These are phyloP conservation scores for Mystacides longicornis DNA, from an alignment of 2,888 invertebrate species.

Conservation along the genomic window DNA sequence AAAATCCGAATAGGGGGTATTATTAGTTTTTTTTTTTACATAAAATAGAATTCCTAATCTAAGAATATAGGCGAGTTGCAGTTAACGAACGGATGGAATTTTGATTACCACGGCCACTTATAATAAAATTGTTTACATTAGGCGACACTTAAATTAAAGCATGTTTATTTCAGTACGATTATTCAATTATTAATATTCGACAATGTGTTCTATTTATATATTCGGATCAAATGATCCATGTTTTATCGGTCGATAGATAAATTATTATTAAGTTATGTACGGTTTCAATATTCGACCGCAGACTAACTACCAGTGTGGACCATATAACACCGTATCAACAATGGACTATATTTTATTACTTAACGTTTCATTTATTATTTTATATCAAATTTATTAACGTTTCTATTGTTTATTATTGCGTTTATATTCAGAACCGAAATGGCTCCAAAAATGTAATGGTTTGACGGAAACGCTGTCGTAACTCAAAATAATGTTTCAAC, in stretches of 20 bases:
- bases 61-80: too few species aligned
- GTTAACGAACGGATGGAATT: too few species aligned
- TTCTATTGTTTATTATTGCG: neutral
- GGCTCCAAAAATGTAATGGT: neutral
- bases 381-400: neutral
- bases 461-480: neutral
- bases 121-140: too few species aligned
- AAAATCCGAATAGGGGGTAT: too few species aligned
- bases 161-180: too few species aligned
- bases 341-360: neutral
- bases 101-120: too few species aligned
- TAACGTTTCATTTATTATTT: neutral
- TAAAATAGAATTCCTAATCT: too few species aligned
- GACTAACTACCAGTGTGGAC: neutral
- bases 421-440: neutral
- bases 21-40: too few species aligned
- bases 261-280: neutral
- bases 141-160: too few species aligned
- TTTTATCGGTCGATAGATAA: neutral
- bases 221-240: conserved; percentile 2
- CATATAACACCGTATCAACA: neutral
- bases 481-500: too few species aligned
- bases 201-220: too few species aligned
- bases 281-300: neutral
- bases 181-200: too few species aligned